Evolutionary conservation across 92 coral and sea anemone genomes (phyloP).

Genomic region (Zoanthus solanderi): DNA sequence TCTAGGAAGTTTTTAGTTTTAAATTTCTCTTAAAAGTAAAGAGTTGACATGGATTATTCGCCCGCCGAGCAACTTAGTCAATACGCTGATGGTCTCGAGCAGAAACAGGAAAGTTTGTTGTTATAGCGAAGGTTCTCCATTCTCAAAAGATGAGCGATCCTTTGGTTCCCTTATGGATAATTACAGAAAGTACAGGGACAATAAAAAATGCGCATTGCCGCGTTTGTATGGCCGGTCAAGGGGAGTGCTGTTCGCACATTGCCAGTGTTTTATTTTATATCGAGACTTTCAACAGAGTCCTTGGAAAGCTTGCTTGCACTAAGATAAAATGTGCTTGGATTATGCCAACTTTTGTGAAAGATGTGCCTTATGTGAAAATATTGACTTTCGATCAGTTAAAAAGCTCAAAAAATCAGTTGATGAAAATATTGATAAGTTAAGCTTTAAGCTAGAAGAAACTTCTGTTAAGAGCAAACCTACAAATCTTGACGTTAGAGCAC

Average conservation of each 20-base stretch:
- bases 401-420: neutral
- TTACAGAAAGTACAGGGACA: conserved; percentile 40
- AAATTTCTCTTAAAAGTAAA: too few species aligned
- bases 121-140: neutral
- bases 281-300: conserved; percentile 46
- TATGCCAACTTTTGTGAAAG: conserved; percentile 36
- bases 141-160: conserved; percentile 6
- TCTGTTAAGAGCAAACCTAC: neutral
- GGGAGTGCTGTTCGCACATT: conserved; percentile 32
- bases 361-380: conserved; percentile 36
- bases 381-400: neutral
- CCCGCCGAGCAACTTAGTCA: too few species aligned
- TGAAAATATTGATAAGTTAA: neutral
- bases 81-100: too few species aligned
- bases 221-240: conserved; percentile 34
- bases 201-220: conserved; percentile 29
- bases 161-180: conserved; percentile 46
- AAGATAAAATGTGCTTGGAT: conserved; percentile 33
- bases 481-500: neutral
- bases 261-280: conserved; percentile 68
- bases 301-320: conserved; percentile 39
- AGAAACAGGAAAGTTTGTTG: conserved; percentile 4
- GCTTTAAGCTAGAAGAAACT: neutral
- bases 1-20: too few species aligned
- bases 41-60: too few species aligned